Evolutionary conservation across 2,797 vertebrate species (phyloP).

Genomic region (Saxicola maurus): DNA sequence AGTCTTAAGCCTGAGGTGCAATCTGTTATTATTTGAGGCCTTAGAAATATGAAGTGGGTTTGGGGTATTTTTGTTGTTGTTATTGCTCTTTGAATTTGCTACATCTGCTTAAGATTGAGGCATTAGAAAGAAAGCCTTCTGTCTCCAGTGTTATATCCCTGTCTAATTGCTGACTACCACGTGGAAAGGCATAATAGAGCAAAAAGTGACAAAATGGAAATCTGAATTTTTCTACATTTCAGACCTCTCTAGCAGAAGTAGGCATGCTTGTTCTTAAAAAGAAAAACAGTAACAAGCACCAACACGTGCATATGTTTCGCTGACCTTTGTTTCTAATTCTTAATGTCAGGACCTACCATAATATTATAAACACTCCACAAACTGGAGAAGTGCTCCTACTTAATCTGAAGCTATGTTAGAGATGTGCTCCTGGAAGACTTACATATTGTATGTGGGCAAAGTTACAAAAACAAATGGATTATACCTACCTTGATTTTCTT

Average conservation of each 20-base stretch:
- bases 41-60: background rate
- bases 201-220: background rate
- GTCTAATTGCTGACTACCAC: background rate
- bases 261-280: background rate
- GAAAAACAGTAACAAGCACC: background rate
- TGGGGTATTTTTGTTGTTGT: background rate
- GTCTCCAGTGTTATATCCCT: background rate
- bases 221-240: background rate
- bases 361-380: background rate
- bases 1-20: background rate
- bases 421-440: background rate
- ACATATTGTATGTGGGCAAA: background rate
- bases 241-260: background rate
- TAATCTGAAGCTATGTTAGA: background rate
- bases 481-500: background rate
- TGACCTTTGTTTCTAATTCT: background rate
- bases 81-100: background rate
- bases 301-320: rapidly evolving
- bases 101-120: background rate
- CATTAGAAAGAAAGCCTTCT: background rate
- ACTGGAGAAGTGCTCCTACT: background rate
- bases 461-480: background rate
- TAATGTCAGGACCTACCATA: background rate
- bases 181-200: background rate
- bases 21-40: background rate